Evolutionary conservation across 2,113 vertebrate genomes (phyloP), one percentile per base, ranked within the genome.

Genomic region (Oreochromis aureus): DNA sequence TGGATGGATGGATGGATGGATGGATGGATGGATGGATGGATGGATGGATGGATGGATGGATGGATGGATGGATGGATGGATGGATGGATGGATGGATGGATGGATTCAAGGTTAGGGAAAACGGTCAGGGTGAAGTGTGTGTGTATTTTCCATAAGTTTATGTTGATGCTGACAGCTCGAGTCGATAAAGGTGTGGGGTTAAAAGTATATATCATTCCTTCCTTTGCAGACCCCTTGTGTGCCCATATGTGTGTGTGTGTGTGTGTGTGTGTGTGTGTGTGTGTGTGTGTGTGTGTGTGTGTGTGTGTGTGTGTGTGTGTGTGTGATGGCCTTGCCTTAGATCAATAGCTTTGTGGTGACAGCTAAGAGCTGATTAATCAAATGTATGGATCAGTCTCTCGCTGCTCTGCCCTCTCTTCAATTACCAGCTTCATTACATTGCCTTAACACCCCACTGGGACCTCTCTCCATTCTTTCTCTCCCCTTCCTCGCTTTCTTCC

Each of bases 291-390:
- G 76, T 34, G 8, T 73, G 5, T 24, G 82, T 27, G 73, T 80
- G 76, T 59, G 56, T 59, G 24, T 36, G 22, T 86, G 55, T 66
- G 82, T 44, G 46, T 19, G 55, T 27, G 85, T 78, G 48, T 83
- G 56, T 82, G 89, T 61, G 92, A 89, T 84, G 93, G 94, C 90
- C 87, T 91, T 91, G 93, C 86, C 85, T 91, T 81, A 61, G 87
- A 95, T 96, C 94, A 90, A 95, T 95, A 93, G 86, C 88, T 79
- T 69, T 95, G 95, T 95, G 95, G 95, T 95, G 95, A 96, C 95
- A 95, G 95, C 95, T 95, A 83, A 94, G 93, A 95, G 93, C 95
- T 94, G 95, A 96, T 96, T 92, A 96, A 96, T 96, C 94, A 96
- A 93, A 94, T 78, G 94, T 94, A 95, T 95, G 93, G 93, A 96